Percentiles rank a stretch among this genome's conserved stretches.
phyloP scores from a whole-genome alignment of 2,888 invertebrate genomes.

The Ophion obscuratus region DNA sequence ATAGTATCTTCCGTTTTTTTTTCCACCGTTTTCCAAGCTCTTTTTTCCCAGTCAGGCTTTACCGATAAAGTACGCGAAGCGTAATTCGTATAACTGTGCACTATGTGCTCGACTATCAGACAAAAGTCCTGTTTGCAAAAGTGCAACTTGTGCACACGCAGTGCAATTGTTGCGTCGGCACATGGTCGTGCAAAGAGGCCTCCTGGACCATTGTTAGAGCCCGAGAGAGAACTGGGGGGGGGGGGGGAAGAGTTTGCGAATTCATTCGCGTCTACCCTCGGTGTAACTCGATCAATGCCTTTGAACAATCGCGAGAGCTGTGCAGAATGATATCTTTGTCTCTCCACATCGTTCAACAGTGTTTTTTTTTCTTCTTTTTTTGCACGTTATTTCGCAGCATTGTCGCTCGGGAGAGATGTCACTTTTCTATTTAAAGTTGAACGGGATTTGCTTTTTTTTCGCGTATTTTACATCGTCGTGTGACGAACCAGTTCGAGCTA shows the following conservation, averaged over 20 bases:
- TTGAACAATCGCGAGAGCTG: constrained; percentile 58
- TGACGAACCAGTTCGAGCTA: constrained; percentile 52
- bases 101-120: neutral
- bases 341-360: constrained; percentile 39
- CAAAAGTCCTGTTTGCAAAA: constrained; percentile 43
- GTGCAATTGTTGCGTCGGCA: constrained; percentile 25
- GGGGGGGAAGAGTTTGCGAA: constrained; percentile 27
- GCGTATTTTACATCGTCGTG: constrained; percentile 26
- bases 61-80: neutral
- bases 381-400: constrained; percentile 21
- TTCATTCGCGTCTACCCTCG: constrained; percentile 14
- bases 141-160: constrained; percentile 38
- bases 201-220: constrained; percentile 23
- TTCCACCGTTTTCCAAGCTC: neutral
- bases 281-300: constrained; percentile 60
- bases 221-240: neutral
- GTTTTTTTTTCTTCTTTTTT: constrained; percentile 35
- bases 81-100: constrained; percentile 6
- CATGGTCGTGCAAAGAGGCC: neutral
- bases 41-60: constrained; percentile 10
- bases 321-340: constrained; percentile 46
- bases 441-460: constrained; percentile 35
- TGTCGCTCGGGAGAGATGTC: constrained; percentile 33
- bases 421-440: constrained; percentile 33
- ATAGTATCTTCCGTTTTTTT: neutral